Percentiles rank a stretch among this genome's conserved stretches.
Evolutionary conservation across 53 echinoderm and acorn worm genomes (phyloP).

Genomic region (Paelopatides confundens): DNA sequence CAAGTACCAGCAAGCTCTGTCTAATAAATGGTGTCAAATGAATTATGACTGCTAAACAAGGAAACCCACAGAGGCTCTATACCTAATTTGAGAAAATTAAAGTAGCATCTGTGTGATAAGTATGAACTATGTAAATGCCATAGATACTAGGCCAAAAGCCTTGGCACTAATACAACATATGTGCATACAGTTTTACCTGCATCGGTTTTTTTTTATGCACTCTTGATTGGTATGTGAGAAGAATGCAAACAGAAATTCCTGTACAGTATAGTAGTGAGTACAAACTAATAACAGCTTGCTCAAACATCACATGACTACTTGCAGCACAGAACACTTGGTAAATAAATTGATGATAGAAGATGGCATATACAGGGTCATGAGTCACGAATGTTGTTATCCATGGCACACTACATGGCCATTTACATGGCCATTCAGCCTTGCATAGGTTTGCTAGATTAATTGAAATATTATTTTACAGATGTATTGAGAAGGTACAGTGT

Average conservation of each 20-base stretch:
- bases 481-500: too few species aligned
- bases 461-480: too few species aligned
- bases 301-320: not conserved
- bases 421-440: too few species aligned
- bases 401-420: too few species aligned
- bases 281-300: not conserved
- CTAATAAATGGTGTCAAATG: conserved; percentile 38
- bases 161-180: conserved; percentile 10
- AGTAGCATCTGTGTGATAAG: not conserved
- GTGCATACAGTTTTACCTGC: not conserved
- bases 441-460: too few species aligned
- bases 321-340: too few species aligned
- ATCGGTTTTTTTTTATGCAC: not conserved
- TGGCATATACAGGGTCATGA: too few species aligned
- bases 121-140: not conserved
- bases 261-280: not conserved
- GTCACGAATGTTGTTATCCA: too few species aligned
- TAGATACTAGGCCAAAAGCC: conserved; percentile 27
- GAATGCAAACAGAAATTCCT: conserved; percentile 26
- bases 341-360: too few species aligned
- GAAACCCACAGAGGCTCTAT: conserved; percentile 39
- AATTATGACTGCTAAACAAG: conserved; percentile 49
- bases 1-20: not conserved
- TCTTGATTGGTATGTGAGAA: conserved; percentile 22
- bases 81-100: conserved; percentile 31